Percentiles rank a stretch among this genome's conserved stretches.
Evolutionary conservation across 2,113 vertebrate species (phyloP).

Genomic region (Saimiri boliviensis): DNA sequence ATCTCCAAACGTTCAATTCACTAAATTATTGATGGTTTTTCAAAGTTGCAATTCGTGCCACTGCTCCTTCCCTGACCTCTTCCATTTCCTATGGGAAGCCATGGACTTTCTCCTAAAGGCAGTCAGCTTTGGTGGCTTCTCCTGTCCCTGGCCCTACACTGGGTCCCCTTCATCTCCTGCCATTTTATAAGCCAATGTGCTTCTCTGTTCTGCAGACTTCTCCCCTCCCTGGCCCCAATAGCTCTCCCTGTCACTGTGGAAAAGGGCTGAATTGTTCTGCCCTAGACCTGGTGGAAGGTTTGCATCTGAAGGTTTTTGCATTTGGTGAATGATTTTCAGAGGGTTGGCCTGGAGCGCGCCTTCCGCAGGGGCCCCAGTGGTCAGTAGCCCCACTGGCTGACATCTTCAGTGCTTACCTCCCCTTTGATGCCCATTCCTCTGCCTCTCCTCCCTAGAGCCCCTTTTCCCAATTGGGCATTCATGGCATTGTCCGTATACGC

Average conservation of each 20-base stretch:
- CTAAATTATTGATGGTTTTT: background rate
- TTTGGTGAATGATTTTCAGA: background rate
- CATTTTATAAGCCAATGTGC: background rate
- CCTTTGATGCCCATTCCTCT: background rate
- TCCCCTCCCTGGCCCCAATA: background rate
- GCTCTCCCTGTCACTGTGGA: background rate
- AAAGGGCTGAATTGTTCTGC: background rate
- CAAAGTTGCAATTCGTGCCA: background rate
- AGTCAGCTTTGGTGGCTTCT: background rate
- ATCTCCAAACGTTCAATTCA: background rate
- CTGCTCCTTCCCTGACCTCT: background rate
- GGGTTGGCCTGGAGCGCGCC: background rate
- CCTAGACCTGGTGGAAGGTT: background rate
- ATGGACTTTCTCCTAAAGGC: background rate
- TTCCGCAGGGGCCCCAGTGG: background rate
- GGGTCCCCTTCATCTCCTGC: background rate
- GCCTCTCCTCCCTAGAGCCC: too few species aligned
- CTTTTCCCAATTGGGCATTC: background rate
- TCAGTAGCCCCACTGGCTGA: too few species aligned
- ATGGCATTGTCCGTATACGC: background rate
- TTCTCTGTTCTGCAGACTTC: background rate
- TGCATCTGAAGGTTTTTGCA: background rate
- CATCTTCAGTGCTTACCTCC: background rate
- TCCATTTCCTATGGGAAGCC: background rate
- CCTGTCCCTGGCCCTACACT: rapidly evolving